phyloP scores from a whole-genome alignment of 2,113 vertebrate genomes.

The Prionailurus viverrinus region DNA sequence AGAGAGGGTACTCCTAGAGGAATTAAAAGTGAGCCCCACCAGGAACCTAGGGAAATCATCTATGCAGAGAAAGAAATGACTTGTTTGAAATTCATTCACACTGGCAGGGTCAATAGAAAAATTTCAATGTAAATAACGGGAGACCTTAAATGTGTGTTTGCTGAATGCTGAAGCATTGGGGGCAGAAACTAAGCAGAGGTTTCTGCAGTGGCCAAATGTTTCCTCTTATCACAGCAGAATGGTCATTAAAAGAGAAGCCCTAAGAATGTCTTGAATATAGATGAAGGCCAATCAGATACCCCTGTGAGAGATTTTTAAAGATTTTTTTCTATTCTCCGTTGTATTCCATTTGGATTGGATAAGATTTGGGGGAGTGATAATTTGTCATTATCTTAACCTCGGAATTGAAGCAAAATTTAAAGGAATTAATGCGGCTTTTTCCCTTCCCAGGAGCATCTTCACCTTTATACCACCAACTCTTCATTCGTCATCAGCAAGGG shows the following conservation, averaged over 20 bases:
- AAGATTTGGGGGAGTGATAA: neutral
- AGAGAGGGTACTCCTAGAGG: slow-evolving; percentile 52
- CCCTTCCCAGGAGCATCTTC: neutral
- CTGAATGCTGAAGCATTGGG: neutral
- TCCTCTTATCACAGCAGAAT: slow-evolving; percentile 1
- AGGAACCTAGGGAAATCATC: slow-evolving; percentile 76
- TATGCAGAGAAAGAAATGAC: slow-evolving; percentile 66
- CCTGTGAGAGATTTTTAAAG: slow-evolving; percentile 51
- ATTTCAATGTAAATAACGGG: slow-evolving; percentile 39
- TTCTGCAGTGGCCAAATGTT: slow-evolving; percentile 58
- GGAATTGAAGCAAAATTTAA: neutral
- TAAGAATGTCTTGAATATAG: neutral
- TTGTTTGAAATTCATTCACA: slow-evolving; percentile 80
- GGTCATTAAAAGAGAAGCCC: slow-evolving; percentile 49
- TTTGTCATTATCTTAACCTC: neutral
- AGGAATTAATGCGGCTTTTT: neutral
- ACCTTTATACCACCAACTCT: neutral
- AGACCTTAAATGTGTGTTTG: slow-evolving; percentile 42
- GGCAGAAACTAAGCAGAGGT: slow-evolving; percentile 45
- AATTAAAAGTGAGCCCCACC: slow-evolving; percentile 76
- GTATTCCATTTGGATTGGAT: neutral
- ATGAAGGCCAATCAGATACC: slow-evolving; percentile 21
- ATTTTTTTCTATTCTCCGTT: neutral
- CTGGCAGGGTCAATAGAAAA: slow-evolving; percentile 73
- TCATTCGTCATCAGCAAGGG: slow-evolving; percentile 46